Conservation (phyloP, 2,113 vertebrate species). For the Caretta caretta region DNA sequence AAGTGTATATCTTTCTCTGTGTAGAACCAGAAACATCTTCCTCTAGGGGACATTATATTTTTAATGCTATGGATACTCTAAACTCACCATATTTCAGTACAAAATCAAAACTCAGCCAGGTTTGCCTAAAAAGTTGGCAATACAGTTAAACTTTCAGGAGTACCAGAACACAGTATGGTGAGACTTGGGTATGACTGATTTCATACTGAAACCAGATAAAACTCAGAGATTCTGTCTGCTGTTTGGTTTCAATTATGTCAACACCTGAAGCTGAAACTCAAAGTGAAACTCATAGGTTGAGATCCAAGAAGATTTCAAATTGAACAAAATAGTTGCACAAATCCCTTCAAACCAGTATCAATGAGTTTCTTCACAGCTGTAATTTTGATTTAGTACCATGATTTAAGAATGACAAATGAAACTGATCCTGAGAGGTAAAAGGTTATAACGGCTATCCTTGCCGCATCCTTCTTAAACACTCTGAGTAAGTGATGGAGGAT, state of each 20-base stretch:
- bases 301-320: background rate
- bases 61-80: background rate
- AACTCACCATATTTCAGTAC: background rate
- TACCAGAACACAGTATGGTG: background rate
- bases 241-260: background rate
- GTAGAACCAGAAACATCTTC: background rate
- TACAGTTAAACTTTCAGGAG: background rate
- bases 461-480: background rate
- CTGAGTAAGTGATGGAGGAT: background rate
- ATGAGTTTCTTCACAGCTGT: background rate
- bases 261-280: background rate
- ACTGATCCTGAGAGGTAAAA: fast-evolving
- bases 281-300: background rate
- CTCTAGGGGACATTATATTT: background rate
- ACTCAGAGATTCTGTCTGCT: background rate
- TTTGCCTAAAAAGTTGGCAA: background rate
- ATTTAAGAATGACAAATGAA: background rate
- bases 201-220: background rate
- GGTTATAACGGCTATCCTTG: fast-evolving
- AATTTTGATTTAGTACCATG: background rate
- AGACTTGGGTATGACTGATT: background rate
- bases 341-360: background rate
- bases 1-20: background rate
- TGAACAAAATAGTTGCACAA: background rate
- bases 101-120: background rate